Evolutionary conservation across 2,113 vertebrate genomes (phyloP).

Genomic region (Zosterops hypoxanthus): DNA sequence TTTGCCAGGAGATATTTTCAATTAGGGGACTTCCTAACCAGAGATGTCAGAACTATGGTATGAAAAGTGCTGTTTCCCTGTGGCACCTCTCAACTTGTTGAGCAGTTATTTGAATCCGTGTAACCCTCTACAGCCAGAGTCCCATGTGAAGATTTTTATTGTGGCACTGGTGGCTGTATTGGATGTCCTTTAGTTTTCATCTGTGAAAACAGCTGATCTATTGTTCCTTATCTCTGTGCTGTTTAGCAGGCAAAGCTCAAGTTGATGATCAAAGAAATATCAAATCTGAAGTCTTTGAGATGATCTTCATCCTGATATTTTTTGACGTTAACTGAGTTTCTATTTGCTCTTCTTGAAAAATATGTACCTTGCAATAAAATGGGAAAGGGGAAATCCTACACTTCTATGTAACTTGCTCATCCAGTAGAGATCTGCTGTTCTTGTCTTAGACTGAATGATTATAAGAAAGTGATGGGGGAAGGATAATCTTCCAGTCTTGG

Average conservation of each 20-base stretch:
- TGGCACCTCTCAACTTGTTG: neutral
- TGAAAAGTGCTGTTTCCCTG: neutral
- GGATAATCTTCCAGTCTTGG: neutral
- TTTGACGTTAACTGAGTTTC: neutral
- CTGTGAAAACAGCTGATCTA: neutral
- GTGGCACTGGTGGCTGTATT: neutral
- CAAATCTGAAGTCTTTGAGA: neutral
- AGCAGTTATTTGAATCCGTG: neutral
- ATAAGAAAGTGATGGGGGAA: neutral
- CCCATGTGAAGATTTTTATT: neutral
- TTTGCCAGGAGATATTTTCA: neutral
- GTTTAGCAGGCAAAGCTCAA: neutral
- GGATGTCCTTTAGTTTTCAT: neutral
- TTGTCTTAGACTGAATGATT: neutral
- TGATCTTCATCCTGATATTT: neutral
- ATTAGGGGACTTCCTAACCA: accelerated
- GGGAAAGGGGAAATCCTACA: neutral
- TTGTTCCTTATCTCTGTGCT: neutral
- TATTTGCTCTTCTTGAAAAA: neutral
- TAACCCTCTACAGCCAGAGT: neutral
- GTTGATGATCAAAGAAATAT: neutral
- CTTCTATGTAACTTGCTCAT: neutral
- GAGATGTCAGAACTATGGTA: neutral
- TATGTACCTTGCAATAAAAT: neutral
- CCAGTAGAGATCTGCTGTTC: neutral